phyloP scores from a whole-genome alignment of 2,797 vertebrate genomes.

The Chlorospingus semifuscus region DNA sequence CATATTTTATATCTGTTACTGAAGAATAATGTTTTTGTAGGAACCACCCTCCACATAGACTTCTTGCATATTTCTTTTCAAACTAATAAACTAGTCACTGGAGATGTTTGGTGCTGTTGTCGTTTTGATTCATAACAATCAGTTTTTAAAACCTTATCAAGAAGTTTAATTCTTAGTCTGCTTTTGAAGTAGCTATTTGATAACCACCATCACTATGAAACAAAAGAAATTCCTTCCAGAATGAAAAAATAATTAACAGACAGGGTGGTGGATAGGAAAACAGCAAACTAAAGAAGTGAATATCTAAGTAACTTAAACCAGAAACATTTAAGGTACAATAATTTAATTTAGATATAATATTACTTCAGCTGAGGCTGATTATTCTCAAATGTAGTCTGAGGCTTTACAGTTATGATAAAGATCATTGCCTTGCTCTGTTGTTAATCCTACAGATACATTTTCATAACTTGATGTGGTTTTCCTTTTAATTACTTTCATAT shows the following conservation, averaged over 20 bases:
- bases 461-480: neutral
- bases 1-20: neutral
- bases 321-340: neutral
- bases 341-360: neutral
- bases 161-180: neutral
- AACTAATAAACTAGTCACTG: neutral
- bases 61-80: neutral
- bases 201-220: neutral
- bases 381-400: neutral
- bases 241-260: neutral
- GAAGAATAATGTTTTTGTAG: neutral
- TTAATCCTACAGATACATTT: neutral
- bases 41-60: neutral
- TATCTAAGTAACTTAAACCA: neutral
- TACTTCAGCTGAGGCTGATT: neutral
- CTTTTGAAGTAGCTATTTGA: neutral
- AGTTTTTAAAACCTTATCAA: neutral
- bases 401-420: neutral
- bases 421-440: neutral
- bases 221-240: neutral
- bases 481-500: neutral
- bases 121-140: neutral
- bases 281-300: neutral
- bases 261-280: neutral
- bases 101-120: neutral